These are phyloP conservation scores for Spatula versicolor DNA, from an alignment of 2,797 vertebrate species.

Conservation along the genomic window DNA sequence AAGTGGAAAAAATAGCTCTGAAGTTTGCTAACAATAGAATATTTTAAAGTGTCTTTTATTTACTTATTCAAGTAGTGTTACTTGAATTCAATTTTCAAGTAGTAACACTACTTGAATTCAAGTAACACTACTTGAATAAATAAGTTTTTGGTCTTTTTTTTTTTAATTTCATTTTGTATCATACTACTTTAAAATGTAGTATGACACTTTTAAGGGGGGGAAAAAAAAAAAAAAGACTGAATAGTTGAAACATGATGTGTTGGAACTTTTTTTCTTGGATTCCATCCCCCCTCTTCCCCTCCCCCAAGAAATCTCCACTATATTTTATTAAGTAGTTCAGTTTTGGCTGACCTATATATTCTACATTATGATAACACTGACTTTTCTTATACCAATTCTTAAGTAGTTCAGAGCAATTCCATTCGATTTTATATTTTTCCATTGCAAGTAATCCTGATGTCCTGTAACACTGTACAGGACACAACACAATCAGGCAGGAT, in stretches of 20 bases:
- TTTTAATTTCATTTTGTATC: not conserved
- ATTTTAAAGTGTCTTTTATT: not conserved
- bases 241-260: not conserved
- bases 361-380: not conserved
- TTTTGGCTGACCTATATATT: not conserved
- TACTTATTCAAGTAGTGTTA: not conserved
- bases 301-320: not conserved
- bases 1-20: not conserved
- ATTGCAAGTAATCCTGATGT: not conserved
- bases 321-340: not conserved
- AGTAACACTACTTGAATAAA: too few species aligned
- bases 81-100: not conserved
- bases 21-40: not conserved
- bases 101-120: too few species aligned
- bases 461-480: not conserved
- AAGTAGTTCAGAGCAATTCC: not conserved
- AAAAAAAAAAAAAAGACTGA: not conserved
- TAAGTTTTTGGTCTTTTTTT: not conserved
- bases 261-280: not conserved
- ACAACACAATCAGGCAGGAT: fast-evolving
- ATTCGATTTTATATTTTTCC: not conserved
- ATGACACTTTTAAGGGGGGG: not conserved
- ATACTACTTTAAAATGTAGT: not conserved
- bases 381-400: not conserved
- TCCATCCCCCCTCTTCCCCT: not conserved